These are phyloP conservation scores for Bucco capensis DNA, from an alignment of 2,113 vertebrate species.

Conservation along the genomic window DNA sequence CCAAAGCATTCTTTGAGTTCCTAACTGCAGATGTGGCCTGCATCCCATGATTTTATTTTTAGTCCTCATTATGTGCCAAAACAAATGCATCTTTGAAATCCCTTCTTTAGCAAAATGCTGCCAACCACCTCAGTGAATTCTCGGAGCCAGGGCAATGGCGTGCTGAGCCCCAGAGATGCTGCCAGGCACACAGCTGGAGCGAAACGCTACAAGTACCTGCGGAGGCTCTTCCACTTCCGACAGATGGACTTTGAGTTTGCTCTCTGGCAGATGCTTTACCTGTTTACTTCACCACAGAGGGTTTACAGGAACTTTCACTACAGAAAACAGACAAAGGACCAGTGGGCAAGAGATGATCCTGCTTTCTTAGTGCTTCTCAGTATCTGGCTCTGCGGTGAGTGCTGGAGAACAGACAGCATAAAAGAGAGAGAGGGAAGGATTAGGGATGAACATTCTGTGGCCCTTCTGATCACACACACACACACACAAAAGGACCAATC, in stretches of 20 bases:
- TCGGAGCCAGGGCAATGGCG: constrained; percentile 78
- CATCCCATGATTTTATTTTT: fast-evolving
- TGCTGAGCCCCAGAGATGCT: constrained; percentile 78
- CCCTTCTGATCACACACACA: not conserved
- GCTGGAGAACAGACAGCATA: not conserved
- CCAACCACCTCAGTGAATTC: constrained; percentile 79
- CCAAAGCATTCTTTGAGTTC: not conserved
- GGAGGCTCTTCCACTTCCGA: constrained; percentile 86
- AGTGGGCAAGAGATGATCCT: constrained; percentile 96
- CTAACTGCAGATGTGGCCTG: fast-evolving
- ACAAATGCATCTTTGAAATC: not conserved
- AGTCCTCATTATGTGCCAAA: fast-evolving
- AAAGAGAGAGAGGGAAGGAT: not conserved
- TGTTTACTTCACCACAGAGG: constrained; percentile 94
- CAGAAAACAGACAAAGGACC: constrained; percentile 98
- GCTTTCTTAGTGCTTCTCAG: constrained; percentile 94
- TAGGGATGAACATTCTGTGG: fast-evolving
- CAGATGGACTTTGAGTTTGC: constrained; percentile 99
- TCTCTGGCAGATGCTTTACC: constrained; percentile 96
- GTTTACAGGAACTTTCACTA: constrained; percentile 99
- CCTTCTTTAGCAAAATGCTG: constrained; percentile 79
- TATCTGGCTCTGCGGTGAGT: constrained; percentile 94
- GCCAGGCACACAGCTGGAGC: constrained; percentile 91
- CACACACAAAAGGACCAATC: not conserved
- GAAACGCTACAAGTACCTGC: constrained; percentile 94